Conservation (phyloP, 2,113 vertebrate species). For the Leptocoma aspasia region DNA sequence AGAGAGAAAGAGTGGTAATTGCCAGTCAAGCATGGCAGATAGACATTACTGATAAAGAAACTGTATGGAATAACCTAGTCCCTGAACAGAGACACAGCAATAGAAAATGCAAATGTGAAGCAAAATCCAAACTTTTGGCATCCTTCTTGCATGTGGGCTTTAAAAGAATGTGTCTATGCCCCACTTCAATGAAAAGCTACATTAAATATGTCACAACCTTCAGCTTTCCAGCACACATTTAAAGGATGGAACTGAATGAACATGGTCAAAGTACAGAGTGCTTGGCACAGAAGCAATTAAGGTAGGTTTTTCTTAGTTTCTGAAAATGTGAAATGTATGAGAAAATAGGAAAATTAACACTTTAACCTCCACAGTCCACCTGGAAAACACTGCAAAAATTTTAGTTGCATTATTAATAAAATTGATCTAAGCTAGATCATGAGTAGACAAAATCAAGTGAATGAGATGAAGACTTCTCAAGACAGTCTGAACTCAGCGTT, state of each 20-base stretch:
- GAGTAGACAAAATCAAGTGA: conserved; percentile 22
- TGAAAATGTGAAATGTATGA: conserved; percentile 1
- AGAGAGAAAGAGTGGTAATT: background rate
- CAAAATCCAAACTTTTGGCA: background rate
- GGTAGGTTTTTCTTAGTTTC: background rate
- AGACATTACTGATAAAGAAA: background rate
- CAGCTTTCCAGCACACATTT: background rate
- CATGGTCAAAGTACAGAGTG: background rate
- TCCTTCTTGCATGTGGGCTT: background rate
- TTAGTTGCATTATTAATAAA: conserved; percentile 48
- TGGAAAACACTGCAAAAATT: background rate
- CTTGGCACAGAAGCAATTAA: background rate
- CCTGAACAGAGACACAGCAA: background rate
- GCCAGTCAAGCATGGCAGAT: background rate
- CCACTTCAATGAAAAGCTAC: background rate
- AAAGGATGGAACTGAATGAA: background rate
- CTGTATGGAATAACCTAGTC: background rate
- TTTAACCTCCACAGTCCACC: background rate
- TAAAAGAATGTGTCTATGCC: background rate
- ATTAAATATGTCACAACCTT: background rate
- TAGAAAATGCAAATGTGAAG: background rate
- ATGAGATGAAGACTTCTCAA: conserved; percentile 40
- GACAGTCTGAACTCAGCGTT: conserved; percentile 20
- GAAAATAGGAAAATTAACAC: background rate
- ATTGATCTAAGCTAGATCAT: background rate